phyloP scores from a whole-genome alignment of 1,140 invertebrate species.

The Bombus huntii region DNA sequence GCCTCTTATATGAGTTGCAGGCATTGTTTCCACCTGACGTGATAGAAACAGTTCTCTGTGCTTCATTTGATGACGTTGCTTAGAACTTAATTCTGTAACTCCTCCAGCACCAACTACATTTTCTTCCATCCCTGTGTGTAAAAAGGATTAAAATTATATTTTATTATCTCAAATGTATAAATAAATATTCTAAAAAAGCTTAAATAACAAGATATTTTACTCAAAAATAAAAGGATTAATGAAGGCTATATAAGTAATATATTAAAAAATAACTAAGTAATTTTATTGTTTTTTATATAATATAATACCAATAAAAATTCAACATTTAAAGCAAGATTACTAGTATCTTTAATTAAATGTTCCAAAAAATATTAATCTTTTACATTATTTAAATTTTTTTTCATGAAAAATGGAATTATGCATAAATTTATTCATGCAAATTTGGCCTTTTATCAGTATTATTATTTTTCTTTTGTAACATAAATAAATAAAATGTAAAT shows the following conservation, averaged over 20 bases:
- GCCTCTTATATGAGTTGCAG: conserved; percentile 98
- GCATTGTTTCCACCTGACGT: conserved; percentile 98
- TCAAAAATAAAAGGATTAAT: conserved; percentile 30
- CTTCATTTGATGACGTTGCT: conserved; percentile 97
- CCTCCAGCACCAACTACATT: conserved; percentile 81
- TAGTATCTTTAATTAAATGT: conserved; percentile 17
- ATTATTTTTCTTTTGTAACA: not conserved
- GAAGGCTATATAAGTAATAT: not conserved
- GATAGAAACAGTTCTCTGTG: conserved; percentile 99
- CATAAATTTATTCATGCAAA: conserved; percentile 42
- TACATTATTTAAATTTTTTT: conserved; percentile 10
- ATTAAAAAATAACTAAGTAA: not conserved
- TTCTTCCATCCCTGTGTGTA: conserved; percentile 82
- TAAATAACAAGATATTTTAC: conserved; percentile 46
- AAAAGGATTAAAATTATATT: conserved; percentile 34
- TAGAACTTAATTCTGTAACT: conserved; percentile 84
- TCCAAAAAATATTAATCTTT: not conserved
- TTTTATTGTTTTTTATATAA: conserved; percentile 3
- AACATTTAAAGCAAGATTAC: conserved; percentile 18
- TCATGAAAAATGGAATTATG: not conserved
- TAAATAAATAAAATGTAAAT: conserved; percentile 58
- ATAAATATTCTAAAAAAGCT: conserved; percentile 35
- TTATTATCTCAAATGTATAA: not conserved
- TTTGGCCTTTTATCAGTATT: not conserved
- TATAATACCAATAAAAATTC: conserved; percentile 3